A percentile compares a stretch with the other conserved stretches of the same genome.
These are phyloP conservation scores for Drosophila falleni DNA, from an alignment of 2,888 invertebrate species.

Conservation along the genomic window DNA sequence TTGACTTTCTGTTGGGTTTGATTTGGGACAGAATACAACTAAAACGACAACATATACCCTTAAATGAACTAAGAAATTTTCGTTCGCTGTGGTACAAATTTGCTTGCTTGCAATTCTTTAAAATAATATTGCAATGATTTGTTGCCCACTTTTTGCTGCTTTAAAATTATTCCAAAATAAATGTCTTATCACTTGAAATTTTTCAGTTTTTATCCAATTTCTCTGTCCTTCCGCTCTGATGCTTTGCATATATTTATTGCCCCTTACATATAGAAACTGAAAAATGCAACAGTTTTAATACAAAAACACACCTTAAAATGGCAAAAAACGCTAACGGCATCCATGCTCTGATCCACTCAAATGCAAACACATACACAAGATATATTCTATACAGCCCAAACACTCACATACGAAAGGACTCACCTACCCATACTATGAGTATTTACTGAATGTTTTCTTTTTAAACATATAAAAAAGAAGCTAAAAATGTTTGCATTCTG, in stretches of 20 bases:
- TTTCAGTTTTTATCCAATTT: constrained; percentile 35
- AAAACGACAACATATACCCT: not conserved
- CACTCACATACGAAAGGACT: not conserved
- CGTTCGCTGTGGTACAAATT: not conserved
- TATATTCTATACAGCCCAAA: too few relatives aligned
- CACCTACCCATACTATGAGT: constrained; percentile 18
- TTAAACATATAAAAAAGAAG: constrained; percentile 43
- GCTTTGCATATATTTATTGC: constrained; percentile 50
- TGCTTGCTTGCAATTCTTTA: constrained; percentile 1
- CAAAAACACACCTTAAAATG: constrained; percentile 35
- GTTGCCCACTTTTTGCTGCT: not conserved
- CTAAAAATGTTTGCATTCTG: constrained; percentile 54
- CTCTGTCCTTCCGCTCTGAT: constrained; percentile 29
- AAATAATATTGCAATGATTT: constrained; percentile 1
- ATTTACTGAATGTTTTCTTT: constrained; percentile 52
- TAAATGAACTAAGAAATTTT: too few relatives aligned
- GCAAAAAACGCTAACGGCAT: constrained; percentile 41
- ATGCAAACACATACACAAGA: constrained; percentile 16
- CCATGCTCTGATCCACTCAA: constrained; percentile 33
- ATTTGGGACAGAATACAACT: not conserved
- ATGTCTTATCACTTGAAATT: constrained; percentile 40
- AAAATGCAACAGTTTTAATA: constrained; percentile 63
- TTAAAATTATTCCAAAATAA: not conserved
- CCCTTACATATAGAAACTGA: constrained; percentile 44
- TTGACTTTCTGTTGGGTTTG: not conserved